Base-by-base conservation (phyloP, 2,888 invertebrate genomes). In the Chloromyia formosa region DNA sequence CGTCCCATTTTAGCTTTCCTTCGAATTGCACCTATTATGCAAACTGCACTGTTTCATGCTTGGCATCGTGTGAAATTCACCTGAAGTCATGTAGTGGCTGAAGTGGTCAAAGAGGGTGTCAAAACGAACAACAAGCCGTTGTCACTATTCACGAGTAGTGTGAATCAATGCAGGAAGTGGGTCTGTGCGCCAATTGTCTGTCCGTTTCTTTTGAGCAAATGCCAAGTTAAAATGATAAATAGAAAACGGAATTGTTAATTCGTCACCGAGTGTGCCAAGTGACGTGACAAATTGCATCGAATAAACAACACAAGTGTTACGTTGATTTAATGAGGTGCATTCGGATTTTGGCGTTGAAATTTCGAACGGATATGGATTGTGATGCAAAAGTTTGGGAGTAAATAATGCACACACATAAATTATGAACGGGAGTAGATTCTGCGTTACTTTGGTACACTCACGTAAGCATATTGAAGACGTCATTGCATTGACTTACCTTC, bases 1-100 rank as follows among this genome's bases (percentile, higher is more conserved):
- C 7, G 35, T 23, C 9, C 42, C 7, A 10, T 35, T n/a, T 1
- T 10, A 35, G 4, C 35, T 10, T 42, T 62, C 4, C 16, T 20
- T 16, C 5, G n/a, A 16, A n/a, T 35, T n/a, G 12, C 2, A 9
- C n/a, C n/a, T 10, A 40, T 35, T 20, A 56, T 56, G 61, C 49
- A 22, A 7, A 49, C 22, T 49, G 66, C 49, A 49, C 45, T 10
- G 16, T 49, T 20, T 23, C 53, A 14, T 56, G 42, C 20, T 71
- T 71, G 71, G 71, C 71, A 71, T 7, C 71, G 58, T 71, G 35
- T 35, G n/a, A 71, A 58, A 27, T 58, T 56, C 56, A 71, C 71
- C 71, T 71, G 71, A 56, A 71, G 56, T 53, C 16, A 53, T 22
- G 68, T 16, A 69, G 7, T 35, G 27, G 7, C 7, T 35, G 27